Conservation (phyloP, 2,797 vertebrate genomes). For the Chelon auratus region DNA sequence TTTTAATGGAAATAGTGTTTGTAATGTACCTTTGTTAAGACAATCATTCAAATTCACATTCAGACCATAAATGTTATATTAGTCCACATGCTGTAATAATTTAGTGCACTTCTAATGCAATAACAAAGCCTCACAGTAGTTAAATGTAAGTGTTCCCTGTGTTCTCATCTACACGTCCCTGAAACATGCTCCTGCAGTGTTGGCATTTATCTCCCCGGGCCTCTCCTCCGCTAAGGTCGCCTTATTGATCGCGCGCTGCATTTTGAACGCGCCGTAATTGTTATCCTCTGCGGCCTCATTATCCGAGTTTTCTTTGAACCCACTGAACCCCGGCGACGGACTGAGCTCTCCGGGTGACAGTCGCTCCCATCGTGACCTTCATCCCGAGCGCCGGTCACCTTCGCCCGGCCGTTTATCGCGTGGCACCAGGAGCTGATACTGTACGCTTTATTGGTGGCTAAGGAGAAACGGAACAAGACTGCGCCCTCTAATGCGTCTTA, state of each 20-base stretch:
- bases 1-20: no score
- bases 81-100: background rate
- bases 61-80: no score
- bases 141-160: background rate
- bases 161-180: background rate
- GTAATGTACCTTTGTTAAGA: no score
- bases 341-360: slow-evolving; percentile 1
- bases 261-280: slow-evolving; percentile 4
- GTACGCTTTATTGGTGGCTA: background rate
- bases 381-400: slow-evolving; percentile 7
- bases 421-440: background rate
- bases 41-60: no score
- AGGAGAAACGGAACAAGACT: background rate
- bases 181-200: background rate
- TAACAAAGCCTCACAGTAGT: background rate
- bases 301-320: slow-evolving; percentile 28
- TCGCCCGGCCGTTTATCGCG: background rate
- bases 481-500: slow-evolving; percentile 33
- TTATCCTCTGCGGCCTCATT: slow-evolving; percentile 8
- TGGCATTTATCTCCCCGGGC: background rate
- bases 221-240: slow-evolving; percentile 2
- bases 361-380: slow-evolving; percentile 21
- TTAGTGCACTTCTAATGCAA: background rate
- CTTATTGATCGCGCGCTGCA: slow-evolving; percentile 6
- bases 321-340: background rate